Evolutionary conservation across 64 coral and sea anemone genomes (phyloP), one percentile per base, ranked within the genome.

Genomic region (Platygyra sinensis): DNA sequence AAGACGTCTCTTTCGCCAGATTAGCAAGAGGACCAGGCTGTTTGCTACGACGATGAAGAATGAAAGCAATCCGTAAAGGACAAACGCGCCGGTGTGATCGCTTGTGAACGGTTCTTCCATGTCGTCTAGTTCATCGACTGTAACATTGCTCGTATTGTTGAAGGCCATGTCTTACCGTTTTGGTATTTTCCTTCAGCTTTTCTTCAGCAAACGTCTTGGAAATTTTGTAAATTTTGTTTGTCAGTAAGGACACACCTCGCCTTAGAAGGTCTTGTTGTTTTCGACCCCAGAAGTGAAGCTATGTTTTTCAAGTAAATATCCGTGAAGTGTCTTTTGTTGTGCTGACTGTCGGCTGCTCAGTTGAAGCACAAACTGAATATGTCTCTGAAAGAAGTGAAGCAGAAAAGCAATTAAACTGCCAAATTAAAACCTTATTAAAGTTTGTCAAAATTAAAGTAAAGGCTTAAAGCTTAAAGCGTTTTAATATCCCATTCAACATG

Each of bases 1-100:
- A 5, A 92, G 62, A 25, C 67, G 63, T 30, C 60, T 59, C 18
- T 78, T 86, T 28, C 72, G 67, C 82, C 76, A 80, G 11, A 92
- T 54, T 15, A 92, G 49, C 29, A 72, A 16, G 2, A 92, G 74
- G 4, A 92, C 20, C 31, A 87, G 12, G 10, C 38, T 72, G 52
- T 92, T 92, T 27, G 90, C 90, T 12, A 52, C 22, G 22, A 92
- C 61, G 25, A 92, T 52, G 24, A 65, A 55, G 24, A 78, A 67
- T 10, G 73, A 75, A 24, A 87, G 83, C 33, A 87, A 24, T 5
- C 82, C 82, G 62, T 92, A 92, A 11, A 87, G 16, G 22, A 71
- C 62, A 19, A 85, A 85, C 62, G 81, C 16, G 0, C 59, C 80
- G 3, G 60, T 83, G n/a, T 20, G 19, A 19, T 65, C 30, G 31